Evolutionary conservation across 1,140 invertebrate genomes (phyloP).

Genomic region (Panagrolaimus sp.): DNA sequence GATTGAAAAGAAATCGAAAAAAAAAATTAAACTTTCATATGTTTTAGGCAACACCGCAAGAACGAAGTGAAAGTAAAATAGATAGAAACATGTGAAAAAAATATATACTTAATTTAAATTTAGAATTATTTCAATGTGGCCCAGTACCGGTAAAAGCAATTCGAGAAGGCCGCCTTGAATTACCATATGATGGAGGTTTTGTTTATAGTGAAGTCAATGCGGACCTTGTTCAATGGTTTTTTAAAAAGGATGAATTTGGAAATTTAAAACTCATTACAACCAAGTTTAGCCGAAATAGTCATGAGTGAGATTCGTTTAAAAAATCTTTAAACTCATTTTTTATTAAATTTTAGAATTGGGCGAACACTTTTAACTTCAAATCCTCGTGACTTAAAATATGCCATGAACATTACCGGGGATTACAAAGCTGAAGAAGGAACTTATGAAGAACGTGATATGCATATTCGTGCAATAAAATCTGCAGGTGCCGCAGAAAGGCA

Average conservation of each 20-base stretch:
- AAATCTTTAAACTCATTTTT: background rate
- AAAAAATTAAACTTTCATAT: no score
- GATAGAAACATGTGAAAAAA: no score
- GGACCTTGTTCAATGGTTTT: conserved; percentile 8
- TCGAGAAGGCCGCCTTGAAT: conserved; percentile 16
- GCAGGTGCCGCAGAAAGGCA: background rate
- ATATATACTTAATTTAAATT: no score
- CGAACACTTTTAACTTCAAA: background rate
- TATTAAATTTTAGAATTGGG: background rate
- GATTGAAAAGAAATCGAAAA: no score
- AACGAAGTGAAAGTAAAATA: background rate
- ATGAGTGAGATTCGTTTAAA: background rate
- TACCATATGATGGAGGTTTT: conserved; percentile 3
- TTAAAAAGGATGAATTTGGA: background rate
- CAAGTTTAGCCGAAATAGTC: background rate
- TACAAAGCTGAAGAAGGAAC: conserved; percentile 3
- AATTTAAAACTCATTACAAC: background rate
- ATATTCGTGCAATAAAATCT: background rate
- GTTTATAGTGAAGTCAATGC: conserved; percentile 20
- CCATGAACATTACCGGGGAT: background rate
- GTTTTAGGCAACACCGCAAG: conserved; percentile 5
- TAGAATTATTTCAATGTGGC: background rate
- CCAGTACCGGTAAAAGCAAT: conserved; percentile 5
- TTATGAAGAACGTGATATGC: conserved; percentile 9
- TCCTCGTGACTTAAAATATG: background rate